A percentile compares a stretch with the other conserved stretches of the same genome.
Evolutionary conservation across 2,113 vertebrate species (phyloP).

Genomic region (Maccullochella peelii): DNA sequence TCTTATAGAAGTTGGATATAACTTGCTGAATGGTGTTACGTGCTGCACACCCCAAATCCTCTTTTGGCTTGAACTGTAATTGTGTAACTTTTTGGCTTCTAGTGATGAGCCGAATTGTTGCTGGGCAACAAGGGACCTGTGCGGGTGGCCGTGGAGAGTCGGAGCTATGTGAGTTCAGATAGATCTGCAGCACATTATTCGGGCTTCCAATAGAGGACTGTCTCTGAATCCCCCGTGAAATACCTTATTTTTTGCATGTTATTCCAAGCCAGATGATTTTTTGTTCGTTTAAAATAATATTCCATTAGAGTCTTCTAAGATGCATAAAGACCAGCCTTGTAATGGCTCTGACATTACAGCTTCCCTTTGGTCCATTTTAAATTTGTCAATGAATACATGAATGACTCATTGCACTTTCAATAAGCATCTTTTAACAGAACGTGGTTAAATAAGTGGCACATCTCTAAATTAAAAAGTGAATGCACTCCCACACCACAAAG

Average conservation of each 20-base stretch:
- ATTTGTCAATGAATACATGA: slow-evolving; percentile 43
- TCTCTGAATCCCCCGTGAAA: slow-evolving; percentile 27
- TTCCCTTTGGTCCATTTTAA: slow-evolving; percentile 31
- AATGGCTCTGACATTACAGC: slow-evolving; percentile 28
- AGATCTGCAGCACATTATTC: slow-evolving; percentile 45
- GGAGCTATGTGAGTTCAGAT: slow-evolving; percentile 51
- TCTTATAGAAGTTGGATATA: slow-evolving; percentile 18
- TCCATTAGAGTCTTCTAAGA: slow-evolving; percentile 10
- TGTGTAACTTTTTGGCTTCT: slow-evolving; percentile 74
- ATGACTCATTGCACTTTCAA: slow-evolving; percentile 40
- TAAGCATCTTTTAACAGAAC: slow-evolving; percentile 23
- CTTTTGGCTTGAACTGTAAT: slow-evolving; percentile 62
- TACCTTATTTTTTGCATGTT: slow-evolving; percentile 3
- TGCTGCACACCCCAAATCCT: slow-evolving; percentile 46
- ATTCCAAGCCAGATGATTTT: slow-evolving; percentile 22
- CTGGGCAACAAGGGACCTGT: slow-evolving; percentile 83
- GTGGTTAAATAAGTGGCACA: slow-evolving; percentile 17
- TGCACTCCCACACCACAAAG: slow-evolving; percentile 23
- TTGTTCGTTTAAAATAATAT: slow-evolving; percentile 20
- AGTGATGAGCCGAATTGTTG: slow-evolving; percentile 79
- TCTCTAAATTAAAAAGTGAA: slow-evolving; percentile 52
- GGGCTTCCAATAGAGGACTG: slow-evolving; percentile 41
- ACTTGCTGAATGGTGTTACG: slow-evolving; percentile 19
- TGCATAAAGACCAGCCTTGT: slow-evolving; percentile 11
- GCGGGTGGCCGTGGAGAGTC: slow-evolving; percentile 66